Evolutionary conservation across 2,888 invertebrate genomes (phyloP).

Genomic region (Scaptodrosophila latifasciaeformis): DNA sequence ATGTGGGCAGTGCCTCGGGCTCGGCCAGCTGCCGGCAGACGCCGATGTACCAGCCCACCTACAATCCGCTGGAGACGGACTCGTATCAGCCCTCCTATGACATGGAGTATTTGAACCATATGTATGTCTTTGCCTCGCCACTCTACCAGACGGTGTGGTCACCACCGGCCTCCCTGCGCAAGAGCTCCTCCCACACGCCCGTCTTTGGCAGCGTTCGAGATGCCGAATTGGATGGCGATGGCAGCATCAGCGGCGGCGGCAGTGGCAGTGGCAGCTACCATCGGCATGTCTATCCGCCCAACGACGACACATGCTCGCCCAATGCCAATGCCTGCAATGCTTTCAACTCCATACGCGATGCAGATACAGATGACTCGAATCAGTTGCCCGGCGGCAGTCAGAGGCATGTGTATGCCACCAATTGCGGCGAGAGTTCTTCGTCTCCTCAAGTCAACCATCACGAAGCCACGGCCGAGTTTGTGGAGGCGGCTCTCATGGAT

Average conservation of each 20-base stretch:
- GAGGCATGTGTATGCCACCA: conserved; percentile 73
- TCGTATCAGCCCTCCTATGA: conserved; percentile 75
- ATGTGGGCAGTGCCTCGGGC: conserved; percentile 67
- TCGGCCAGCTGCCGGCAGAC: conserved; percentile 75
- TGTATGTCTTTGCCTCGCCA: conserved; percentile 75
- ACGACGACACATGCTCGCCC: conserved; percentile 73
- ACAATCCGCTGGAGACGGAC: conserved; percentile 75
- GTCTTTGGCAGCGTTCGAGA: conserved; percentile 74
- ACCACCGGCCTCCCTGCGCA: conserved; percentile 73
- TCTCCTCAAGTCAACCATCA: conserved; percentile 72
- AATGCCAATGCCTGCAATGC: conserved; percentile 72
- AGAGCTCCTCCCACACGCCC: conserved; percentile 74
- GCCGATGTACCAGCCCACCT: conserved; percentile 74
- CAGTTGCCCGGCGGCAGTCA: conserved; percentile 60
- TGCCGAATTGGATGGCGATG: conserved; percentile 71
- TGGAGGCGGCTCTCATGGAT: conserved; percentile 58
- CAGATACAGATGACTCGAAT: conserved; percentile 73
- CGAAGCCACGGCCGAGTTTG: conserved; percentile 55
- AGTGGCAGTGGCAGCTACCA: conserved; percentile 63
- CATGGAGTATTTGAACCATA: conserved; percentile 73
- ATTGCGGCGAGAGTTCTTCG: conserved; percentile 73
- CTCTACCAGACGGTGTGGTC: conserved; percentile 75
- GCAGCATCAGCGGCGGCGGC: conserved; percentile 52
- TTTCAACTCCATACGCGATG: conserved; percentile 73
- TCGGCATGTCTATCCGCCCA: conserved; percentile 74